These are phyloP conservation scores for Serrognathus titanus DNA, from an alignment of 2,888 invertebrate genomes.

Conservation along the genomic window DNA sequence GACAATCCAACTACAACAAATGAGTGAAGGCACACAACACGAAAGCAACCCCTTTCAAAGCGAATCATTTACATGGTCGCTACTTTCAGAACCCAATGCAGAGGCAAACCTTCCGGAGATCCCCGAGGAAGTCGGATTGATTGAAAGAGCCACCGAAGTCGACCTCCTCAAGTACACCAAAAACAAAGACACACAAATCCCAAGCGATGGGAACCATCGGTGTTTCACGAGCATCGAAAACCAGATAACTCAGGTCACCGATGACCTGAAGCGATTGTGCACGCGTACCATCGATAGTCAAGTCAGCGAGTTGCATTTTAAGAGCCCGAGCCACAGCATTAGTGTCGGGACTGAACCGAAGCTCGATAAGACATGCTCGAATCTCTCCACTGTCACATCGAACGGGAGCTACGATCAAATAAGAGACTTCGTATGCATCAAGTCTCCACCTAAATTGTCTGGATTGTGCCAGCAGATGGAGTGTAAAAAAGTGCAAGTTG, in stretches of 20 bases:
- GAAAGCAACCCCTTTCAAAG: no score
- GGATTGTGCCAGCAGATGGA: no score
- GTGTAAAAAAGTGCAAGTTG: no score
- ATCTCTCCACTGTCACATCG: no score
- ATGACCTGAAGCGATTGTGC: background rate
- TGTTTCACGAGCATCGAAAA: constrained; percentile 1
- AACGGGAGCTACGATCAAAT: no score
- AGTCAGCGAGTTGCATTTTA: background rate
- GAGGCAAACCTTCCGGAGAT: constrained; percentile 1
- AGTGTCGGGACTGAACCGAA: no score
- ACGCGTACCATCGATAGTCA: background rate
- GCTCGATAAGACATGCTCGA: no score
- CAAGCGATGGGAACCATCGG: constrained; percentile 3
- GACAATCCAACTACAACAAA: no score
- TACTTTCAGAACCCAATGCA: background rate
- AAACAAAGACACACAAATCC: constrained; percentile 9
- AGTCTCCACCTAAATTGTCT: no score
- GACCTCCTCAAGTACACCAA: background rate
- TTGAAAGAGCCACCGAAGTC: background rate
- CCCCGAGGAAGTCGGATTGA: background rate
- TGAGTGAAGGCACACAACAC: no score
- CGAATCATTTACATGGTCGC: background rate
- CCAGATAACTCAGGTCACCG: constrained; percentile 7
- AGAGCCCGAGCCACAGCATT: no score
- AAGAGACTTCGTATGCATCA: no score